Base-by-base conservation (phyloP, 2,113 vertebrate genomes). In the Corythaeola cristata region DNA sequence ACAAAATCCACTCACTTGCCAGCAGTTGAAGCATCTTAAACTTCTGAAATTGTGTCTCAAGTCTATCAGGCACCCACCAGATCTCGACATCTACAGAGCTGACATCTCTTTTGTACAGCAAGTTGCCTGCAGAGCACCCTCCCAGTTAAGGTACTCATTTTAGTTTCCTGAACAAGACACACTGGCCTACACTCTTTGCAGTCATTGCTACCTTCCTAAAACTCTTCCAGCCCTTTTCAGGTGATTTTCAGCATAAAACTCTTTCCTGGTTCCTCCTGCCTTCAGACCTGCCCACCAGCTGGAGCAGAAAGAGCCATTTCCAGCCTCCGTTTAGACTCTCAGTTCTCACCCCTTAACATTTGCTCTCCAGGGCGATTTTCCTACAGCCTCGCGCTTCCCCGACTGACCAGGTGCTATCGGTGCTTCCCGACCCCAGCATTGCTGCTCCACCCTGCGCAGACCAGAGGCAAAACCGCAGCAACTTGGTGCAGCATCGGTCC, bases 371-470 rank as follows among this genome's bases (percentile, higher is more conserved):
- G 52, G 67, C 11, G 27, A 7, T 88, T 76, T 77, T 41, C 69
- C 77, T 26, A 67, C 59, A 64, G 22, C 18, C 26, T 67, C 2
- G 3, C 44, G 26, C 67, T 83, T 89, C 32, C 44, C 33, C 30
- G 21, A 2, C 18, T 59, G 39, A 23, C 22, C 49, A 26, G 50
- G 22, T 49, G 26, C 71, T n/a, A 12, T 3, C 1, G 3, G 24
- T 0, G 6, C 58, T 41, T 22, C 35, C n/a, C 1, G 3, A 7
- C 56, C 5, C 0, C 39, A 68, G 59, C 15, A 39, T 55, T 19
- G 62, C 52, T 1, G 4, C 66, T 68, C 32, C 32, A 6, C 9
- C 8, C 80, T 26, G 37, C 60, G 4, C 55, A 75, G 56, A 52
- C n/a, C 1, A 37, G 35, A 71, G 55, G 16, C 52, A 58, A 74